phyloP scores from a whole-genome alignment of 2,113 vertebrate genomes.

The Gnathonemus longibarbis region DNA sequence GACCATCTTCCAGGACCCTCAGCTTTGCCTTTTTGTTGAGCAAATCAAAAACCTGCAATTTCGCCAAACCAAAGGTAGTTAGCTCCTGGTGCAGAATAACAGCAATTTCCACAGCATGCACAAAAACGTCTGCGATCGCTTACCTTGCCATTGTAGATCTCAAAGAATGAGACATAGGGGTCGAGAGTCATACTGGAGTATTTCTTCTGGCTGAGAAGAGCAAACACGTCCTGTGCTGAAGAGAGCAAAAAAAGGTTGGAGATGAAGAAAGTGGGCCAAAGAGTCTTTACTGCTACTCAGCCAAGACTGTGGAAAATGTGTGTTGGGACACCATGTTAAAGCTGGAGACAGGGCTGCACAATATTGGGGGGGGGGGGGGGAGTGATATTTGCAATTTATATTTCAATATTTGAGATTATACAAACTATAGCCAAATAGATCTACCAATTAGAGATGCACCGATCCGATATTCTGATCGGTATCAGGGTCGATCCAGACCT shows the following conservation, averaged over 20 bases:
- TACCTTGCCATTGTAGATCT: slow-evolving; percentile 98
- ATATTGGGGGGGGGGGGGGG: too few relatives aligned
- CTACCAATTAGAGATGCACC: background rate
- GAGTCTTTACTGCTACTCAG: background rate
- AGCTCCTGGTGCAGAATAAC: background rate
- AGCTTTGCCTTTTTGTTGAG: slow-evolving; percentile 89
- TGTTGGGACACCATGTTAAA: background rate
- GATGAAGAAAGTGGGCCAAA: background rate
- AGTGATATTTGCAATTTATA: background rate
- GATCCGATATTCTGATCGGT: too few relatives aligned
- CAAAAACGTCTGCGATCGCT: background rate
- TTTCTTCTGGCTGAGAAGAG: slow-evolving; percentile 67
- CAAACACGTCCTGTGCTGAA: slow-evolving; percentile 85
- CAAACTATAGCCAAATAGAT: background rate
- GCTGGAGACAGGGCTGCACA: too few relatives aligned
- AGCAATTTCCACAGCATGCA: background rate
- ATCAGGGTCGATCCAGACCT: too few relatives aligned
- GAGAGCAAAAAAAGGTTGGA: background rate
- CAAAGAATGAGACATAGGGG: slow-evolving; percentile 88
- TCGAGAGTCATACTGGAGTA: slow-evolving; percentile 65
- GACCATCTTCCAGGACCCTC: slow-evolving; percentile 86
- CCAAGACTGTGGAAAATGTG: background rate
- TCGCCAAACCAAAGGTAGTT: background rate
- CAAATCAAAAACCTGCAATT: slow-evolving; percentile 82
- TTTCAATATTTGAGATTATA: background rate